Evolutionary conservation across 2,888 invertebrate genomes (phyloP).

Genomic region (Amphipyra berbera): DNA sequence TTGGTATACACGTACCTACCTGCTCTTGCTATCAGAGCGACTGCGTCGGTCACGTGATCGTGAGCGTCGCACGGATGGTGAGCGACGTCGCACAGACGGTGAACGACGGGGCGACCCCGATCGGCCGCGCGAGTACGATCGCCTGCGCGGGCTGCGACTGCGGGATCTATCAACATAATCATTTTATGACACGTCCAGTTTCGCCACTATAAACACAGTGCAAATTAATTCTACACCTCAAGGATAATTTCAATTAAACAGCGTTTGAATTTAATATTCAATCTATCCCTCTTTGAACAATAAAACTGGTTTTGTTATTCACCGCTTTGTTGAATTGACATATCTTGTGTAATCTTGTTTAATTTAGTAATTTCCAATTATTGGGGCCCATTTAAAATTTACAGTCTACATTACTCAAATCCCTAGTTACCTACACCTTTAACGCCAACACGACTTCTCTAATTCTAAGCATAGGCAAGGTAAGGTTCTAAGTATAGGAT

Average conservation of each 20-base stretch:
- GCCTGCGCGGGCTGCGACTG: conserved; percentile 85
- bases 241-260: conserved; percentile 41
- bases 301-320: conserved; percentile 10
- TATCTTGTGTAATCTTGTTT: conserved; percentile 37
- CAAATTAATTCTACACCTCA: conserved; percentile 55
- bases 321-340: conserved; percentile 41
- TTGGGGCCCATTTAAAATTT: conserved; percentile 45
- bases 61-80: conserved; percentile 82
- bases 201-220: conserved; percentile 33
- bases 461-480: conserved; percentile 78
- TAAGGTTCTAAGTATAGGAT: conserved; percentile 88
- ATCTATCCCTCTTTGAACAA: conserved; percentile 20
- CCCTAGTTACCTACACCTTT: conserved; percentile 67
- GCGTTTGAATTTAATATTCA: conserved; percentile 30
- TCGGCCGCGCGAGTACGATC: conserved; percentile 84
- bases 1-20: conserved; percentile 65
- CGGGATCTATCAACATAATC: conserved; percentile 75
- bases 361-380: conserved; percentile 19
- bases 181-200: conserved; percentile 30
- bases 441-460: conserved; percentile 72
- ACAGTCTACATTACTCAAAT: conserved; percentile 62
- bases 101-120: conserved; percentile 84
- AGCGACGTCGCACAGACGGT: conserved; percentile 82
- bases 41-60: conserved; percentile 84
- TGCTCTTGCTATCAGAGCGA: conserved; percentile 85